phyloP scores from a whole-genome alignment of 2,113 vertebrate species.

The Opisthocomus hoazin region DNA sequence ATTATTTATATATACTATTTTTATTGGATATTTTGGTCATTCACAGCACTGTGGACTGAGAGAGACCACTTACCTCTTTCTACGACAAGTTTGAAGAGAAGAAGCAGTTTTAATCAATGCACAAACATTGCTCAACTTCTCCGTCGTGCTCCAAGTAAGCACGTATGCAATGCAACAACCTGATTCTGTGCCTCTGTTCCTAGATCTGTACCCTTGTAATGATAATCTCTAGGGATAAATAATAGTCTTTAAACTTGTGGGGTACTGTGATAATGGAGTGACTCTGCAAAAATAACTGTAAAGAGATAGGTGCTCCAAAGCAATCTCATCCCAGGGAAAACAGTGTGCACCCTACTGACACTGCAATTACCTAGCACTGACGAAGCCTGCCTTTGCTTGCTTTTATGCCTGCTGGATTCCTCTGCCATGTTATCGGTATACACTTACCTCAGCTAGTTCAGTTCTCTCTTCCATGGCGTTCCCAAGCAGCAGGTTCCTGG shows the following conservation, averaged over 20 bases:
- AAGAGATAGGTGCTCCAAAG: not conserved
- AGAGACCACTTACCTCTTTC: not conserved
- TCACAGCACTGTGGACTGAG: not conserved
- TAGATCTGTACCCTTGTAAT: not conserved
- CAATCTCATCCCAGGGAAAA: not conserved
- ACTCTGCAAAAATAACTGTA: not conserved
- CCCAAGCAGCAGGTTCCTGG: not conserved
- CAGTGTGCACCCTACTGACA: not conserved
- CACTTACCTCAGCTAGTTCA: not conserved
- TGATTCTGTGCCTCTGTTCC: not conserved
- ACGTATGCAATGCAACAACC: rapidly evolving
- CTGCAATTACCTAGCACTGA: not conserved
- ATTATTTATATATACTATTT: not conserved
- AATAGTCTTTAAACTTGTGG: not conserved
- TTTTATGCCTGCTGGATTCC: not conserved
- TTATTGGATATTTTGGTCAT: not conserved
- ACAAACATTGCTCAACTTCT: not conserved
- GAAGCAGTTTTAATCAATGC: not conserved
- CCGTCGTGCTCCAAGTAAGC: not conserved
- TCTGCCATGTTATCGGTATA: not conserved
- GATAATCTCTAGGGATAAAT: not conserved
- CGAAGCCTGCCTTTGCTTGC: not conserved
- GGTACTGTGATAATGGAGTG: not conserved
- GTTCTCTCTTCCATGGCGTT: not conserved
- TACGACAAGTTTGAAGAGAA: not conserved